A percentile compares a stretch with the other conserved stretches of the same genome.
These are phyloP conservation scores for Lepisosteus osseus DNA, from an alignment of 2,113 vertebrate genomes.

Conservation along the genomic window DNA sequence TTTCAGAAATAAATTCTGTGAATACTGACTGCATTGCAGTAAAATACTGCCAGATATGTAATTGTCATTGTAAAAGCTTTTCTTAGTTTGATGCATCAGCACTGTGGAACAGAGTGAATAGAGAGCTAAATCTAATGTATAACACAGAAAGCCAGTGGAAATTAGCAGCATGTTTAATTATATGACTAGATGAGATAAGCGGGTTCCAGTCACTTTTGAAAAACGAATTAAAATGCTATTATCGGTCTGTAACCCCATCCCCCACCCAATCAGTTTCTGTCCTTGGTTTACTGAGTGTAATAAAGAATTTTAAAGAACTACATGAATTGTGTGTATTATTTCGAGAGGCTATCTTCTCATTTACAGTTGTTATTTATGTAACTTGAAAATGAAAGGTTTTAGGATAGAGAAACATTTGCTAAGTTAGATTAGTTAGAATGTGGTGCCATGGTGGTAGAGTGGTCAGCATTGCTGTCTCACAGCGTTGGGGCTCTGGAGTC, in stretches of 20 bases:
- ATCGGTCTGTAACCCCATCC: conserved; percentile 6
- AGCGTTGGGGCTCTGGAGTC: too few species aligned
- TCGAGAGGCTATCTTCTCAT: too few species aligned
- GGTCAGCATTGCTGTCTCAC: too few species aligned
- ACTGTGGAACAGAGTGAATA: not conserved
- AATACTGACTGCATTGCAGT: not conserved
- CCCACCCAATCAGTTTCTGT: not conserved
- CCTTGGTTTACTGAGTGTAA: not conserved
- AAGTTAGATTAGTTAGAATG: too few species aligned
- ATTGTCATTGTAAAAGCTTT: not conserved
- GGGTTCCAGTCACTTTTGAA: conserved; percentile 23
- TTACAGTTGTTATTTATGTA: too few species aligned
- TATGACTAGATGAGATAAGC: conserved; percentile 28
- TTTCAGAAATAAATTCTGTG: not conserved
- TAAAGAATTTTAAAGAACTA: too few species aligned
- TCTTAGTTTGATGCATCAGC: not conserved
- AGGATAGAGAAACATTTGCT: too few species aligned
- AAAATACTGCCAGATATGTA: not conserved
- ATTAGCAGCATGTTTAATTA: conserved; percentile 31
- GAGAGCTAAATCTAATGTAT: not conserved
- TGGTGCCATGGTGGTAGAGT: too few species aligned
- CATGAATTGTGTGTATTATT: too few species aligned
- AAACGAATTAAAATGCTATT: conserved; percentile 24
- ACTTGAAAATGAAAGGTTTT: too few species aligned
- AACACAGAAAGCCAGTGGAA: not conserved